Conservation (phyloP, 2,888 invertebrate species). For the Drosophila maculinotata region DNA sequence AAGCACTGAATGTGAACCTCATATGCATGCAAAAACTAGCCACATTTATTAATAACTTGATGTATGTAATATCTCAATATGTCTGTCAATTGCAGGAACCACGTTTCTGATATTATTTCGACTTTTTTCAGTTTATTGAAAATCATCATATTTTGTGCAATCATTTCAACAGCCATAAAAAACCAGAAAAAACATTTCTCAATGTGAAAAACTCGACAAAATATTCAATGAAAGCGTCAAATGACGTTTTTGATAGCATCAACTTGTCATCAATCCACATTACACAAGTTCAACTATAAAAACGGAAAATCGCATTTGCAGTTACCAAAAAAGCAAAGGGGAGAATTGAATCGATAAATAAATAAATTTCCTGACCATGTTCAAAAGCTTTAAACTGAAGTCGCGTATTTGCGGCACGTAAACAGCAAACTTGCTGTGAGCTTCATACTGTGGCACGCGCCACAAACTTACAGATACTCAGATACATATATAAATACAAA, state of each 20-base stretch:
- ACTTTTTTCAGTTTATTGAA: not conserved
- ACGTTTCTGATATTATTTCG: no score
- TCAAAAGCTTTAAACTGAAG: conserved; percentile 19
- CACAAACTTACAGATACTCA: conserved; percentile 8
- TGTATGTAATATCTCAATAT: no score
- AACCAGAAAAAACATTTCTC: not conserved
- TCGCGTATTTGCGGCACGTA: conserved; percentile 16
- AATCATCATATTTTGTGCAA: not conserved
- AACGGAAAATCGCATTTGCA: not conserved
- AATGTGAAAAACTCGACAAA: not conserved
- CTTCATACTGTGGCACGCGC: conserved; percentile 25
- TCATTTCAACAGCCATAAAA: not conserved
- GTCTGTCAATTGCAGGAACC: no score
- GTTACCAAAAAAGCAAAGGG: not conserved
- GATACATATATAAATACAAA: conserved; percentile 20
- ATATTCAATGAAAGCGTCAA: not conserved
- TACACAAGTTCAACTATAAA: conserved; percentile 4
- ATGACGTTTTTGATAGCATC: not conserved
- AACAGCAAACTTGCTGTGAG: conserved; percentile 10
- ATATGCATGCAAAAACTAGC: no score
- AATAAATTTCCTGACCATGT: not conserved
- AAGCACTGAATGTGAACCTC: no score
- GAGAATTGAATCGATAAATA: not conserved
- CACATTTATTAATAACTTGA: no score
- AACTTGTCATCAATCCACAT: conserved; percentile 1